A percentile compares a stretch with the other conserved stretches of the same genome.
Evolutionary conservation across 2,888 invertebrate species (phyloP).

Genomic region (Lacanobia wlatinum): DNA sequence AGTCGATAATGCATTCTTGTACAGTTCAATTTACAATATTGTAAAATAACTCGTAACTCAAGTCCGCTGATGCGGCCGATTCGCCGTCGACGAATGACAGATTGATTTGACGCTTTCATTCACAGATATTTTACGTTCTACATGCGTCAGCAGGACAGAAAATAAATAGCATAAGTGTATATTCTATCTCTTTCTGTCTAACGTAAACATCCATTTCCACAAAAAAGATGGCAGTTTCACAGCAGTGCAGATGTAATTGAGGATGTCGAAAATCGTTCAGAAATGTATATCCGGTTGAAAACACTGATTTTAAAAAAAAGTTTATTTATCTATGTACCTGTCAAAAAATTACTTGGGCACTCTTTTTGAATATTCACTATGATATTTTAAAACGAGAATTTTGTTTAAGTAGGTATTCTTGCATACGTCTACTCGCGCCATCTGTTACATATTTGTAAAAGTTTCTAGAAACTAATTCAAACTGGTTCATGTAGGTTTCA

Average conservation of each 20-base stretch:
- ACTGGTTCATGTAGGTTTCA: not conserved
- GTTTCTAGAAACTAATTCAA: not conserved
- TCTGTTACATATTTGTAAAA: constrained; percentile 15
- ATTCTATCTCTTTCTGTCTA: constrained; percentile 44
- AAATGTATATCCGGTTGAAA: not conserved
- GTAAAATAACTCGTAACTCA: constrained; percentile 43
- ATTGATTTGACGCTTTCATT: constrained; percentile 57
- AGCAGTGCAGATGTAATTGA: constrained; percentile 52
- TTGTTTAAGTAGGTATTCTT: too few relatives aligned
- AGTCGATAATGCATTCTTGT: constrained; percentile 58
- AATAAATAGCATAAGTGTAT: constrained; percentile 30
- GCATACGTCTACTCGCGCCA: not conserved
- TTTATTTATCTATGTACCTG: too few relatives aligned
- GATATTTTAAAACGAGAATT: not conserved
- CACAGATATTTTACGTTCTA: constrained; percentile 37
- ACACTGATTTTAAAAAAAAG: not conserved
- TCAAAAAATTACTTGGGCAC: too few relatives aligned
- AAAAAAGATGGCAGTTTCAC: constrained; percentile 36
- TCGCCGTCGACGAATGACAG: constrained; percentile 62
- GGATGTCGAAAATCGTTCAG: not conserved
- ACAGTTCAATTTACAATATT: constrained; percentile 48
- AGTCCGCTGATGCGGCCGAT: constrained; percentile 51
- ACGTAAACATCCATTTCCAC: not conserved
- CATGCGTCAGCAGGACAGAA: constrained; percentile 10
- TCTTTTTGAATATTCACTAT: not conserved